Conservation (phyloP, 2,797 vertebrate species). For the Tenualosa ilisha region DNA sequence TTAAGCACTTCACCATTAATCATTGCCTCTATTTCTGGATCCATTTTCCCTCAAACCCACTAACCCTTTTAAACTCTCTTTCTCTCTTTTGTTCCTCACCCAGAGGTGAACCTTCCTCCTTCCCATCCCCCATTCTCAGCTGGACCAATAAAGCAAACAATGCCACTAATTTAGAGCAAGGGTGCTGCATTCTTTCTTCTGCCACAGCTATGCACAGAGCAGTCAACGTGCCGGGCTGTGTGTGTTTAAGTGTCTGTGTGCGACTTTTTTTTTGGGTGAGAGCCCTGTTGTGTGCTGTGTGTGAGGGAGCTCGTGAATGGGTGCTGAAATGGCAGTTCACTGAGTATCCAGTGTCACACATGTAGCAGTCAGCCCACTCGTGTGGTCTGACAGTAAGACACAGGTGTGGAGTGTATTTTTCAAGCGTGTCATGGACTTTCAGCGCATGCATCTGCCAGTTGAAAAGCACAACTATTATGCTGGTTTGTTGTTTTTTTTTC, state of each 20-base stretch:
- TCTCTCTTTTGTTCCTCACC: not conserved
- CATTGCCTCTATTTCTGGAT: not conserved
- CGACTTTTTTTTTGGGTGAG: not conserved
- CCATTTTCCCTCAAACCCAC: not conserved
- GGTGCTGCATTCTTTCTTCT: not conserved
- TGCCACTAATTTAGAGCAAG: slow-evolving; percentile 2
- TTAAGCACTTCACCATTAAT: not conserved
- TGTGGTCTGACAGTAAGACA: not conserved
- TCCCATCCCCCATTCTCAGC: not conserved
- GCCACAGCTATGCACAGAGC: not conserved
- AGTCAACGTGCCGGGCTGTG: not conserved
- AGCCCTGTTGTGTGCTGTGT: not conserved
- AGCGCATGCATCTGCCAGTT: not conserved
- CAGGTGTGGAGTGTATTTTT: not conserved
- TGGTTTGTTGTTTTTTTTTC: not conserved
- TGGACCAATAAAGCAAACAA: slow-evolving; percentile 11
- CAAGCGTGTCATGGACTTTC: not conserved
- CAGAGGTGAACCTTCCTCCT: not conserved
- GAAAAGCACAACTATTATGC: not conserved
- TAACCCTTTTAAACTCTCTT: not conserved
- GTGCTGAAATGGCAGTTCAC: not conserved
- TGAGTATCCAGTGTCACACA: not conserved
- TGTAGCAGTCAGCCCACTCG: not conserved
- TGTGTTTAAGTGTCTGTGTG: not conserved
- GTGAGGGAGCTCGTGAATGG: not conserved